Percentiles rank a stretch among this genome's conserved stretches.
Evolutionary conservation across 2,113 vertebrate species (phyloP).

Genomic region (Otocyon megalotis): DNA sequence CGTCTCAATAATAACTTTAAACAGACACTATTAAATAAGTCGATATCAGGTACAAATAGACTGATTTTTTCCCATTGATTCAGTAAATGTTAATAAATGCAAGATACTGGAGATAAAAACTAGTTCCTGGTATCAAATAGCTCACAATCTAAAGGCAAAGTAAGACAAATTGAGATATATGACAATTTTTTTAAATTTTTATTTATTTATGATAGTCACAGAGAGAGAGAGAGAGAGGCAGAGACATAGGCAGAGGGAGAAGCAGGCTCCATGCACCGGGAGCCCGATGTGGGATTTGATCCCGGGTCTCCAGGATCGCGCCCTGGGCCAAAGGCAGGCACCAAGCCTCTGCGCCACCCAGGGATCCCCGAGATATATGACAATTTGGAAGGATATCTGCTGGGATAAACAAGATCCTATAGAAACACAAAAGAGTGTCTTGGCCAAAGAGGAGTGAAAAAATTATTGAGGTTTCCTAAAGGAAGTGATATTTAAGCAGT

Average conservation of each 20-base stretch:
- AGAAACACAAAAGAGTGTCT: neutral
- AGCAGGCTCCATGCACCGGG: no score
- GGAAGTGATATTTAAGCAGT: neutral
- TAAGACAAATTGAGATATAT: neutral
- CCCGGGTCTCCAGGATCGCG: no score
- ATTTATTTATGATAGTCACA: no score
- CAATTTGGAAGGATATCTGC: neutral
- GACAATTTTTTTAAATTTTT: no score
- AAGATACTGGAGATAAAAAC: neutral
- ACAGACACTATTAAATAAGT: neutral
- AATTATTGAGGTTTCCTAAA: neutral
- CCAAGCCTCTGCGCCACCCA: no score
- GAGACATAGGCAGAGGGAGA: no score
- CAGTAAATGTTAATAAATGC: neutral
- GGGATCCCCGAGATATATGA: neutral
- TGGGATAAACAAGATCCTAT: neutral
- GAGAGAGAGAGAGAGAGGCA: no score
- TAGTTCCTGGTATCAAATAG: neutral
- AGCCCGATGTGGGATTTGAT: no score
- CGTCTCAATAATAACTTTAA: neutral
- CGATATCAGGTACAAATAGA: neutral
- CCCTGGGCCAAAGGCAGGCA: no score
- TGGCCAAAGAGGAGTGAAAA: neutral
- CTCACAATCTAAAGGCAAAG: neutral
- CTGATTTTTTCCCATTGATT: neutral